Evolutionary conservation across 2,888 invertebrate species (phyloP).

Genomic region (Phalangium opilio): DNA sequence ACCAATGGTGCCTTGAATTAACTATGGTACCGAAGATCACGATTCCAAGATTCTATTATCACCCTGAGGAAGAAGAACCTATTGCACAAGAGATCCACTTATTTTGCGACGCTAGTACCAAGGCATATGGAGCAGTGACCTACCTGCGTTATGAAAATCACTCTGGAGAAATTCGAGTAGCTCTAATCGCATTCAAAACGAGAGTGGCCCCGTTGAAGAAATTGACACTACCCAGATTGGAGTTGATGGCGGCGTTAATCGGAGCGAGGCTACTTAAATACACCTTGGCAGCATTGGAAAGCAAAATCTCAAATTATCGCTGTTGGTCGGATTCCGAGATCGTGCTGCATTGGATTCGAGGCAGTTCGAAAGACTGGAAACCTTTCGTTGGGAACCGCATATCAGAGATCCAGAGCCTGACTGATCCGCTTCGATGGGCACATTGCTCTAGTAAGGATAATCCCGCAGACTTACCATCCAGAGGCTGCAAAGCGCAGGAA

Average conservation of each 20-base stretch:
- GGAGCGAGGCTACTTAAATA: too few relatives aligned
- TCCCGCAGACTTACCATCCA: constrained; percentile 23
- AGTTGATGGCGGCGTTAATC: too few relatives aligned
- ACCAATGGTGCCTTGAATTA: background rate
- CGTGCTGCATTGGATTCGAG: constrained; percentile 17
- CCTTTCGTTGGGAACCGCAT: constrained; percentile 21
- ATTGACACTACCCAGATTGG: too few relatives aligned
- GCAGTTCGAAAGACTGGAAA: constrained; percentile 10
- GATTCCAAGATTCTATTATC: constrained; percentile 1
- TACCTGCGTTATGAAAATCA: background rate
- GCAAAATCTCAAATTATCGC: too few relatives aligned
- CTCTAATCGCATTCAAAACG: background rate
- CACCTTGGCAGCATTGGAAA: too few relatives aligned
- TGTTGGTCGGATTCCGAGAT: constrained; percentile 18
- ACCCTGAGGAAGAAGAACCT: background rate
- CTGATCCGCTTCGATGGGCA: constrained; percentile 12
- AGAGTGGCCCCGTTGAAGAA: constrained; percentile 2
- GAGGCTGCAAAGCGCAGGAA: constrained; percentile 19
- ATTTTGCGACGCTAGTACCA: background rate
- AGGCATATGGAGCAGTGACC: background rate
- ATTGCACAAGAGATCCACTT: background rate
- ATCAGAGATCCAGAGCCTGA: constrained; percentile 15
- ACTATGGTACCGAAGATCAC: background rate
- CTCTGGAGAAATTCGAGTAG: background rate
- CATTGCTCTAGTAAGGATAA: constrained; percentile 21